Evolutionary conservation across 53 echinoderm and acorn worm species (phyloP), one percentile per base, ranked within the genome.

Genomic region (Crossaster papposus): DNA sequence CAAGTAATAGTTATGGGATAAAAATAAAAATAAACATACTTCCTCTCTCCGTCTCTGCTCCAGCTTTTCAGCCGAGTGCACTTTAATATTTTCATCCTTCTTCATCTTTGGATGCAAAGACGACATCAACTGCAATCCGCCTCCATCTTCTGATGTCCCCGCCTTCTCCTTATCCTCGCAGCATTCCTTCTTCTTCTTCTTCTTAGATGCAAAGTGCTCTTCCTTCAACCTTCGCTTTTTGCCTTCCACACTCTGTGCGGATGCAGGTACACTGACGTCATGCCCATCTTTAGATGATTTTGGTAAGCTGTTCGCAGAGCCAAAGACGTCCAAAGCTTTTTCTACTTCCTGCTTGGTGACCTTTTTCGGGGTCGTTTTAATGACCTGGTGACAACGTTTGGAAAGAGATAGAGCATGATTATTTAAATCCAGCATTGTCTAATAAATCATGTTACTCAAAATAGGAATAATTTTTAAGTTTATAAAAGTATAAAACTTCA

Each of bases 281-380:
- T 13, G n/a, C 37, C 54, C 72, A 28, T 44, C 78, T 83, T 89
- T 17, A 30, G 31, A 23, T 30, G 22, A 29, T 68, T 20, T 54
- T 11, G 22, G 58, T 18, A 17, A 33, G 55, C 79, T 77, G 51
- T 80, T 89, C 50, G 81, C 35, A 36, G 82, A 54, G 52, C 79
- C 79, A 89, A 92, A 89, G 54, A 92, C 89, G 71, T 92, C 92
- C 30, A 92, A 53, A 70, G 92, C 92, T 54, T 70, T 89, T 58
- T 78, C 53, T 22, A 92, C 70, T 72, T 92, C 83, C 33, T 92
- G 89, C 53, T 89, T 71, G 24, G 79, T 79, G 34, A 84, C 83
- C 35, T 54, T 65, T 31, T 80, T 90, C 20, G 80, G 23, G 1
- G 6, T 33, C 20, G 51, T 12, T 72, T 81, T 90, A 8, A 90